Evolutionary conservation across 2,113 vertebrate genomes (phyloP), one percentile per base, ranked within the genome.

Genomic region (Xiphias gladius): DNA sequence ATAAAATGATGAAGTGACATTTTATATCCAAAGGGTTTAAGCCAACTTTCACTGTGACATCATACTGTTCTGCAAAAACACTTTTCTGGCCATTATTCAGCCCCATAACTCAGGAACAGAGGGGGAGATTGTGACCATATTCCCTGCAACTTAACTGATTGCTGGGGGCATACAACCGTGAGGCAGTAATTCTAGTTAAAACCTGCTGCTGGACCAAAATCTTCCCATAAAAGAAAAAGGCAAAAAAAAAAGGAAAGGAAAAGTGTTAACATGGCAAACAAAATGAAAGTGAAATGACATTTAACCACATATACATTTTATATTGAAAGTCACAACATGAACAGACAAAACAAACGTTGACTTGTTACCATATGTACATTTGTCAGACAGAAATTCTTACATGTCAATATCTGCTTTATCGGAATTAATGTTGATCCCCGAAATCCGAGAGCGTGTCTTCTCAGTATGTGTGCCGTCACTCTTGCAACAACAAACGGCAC

Each of bases 341-440:
- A 48, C 9, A 12, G 50, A 28, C 12, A 11, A 30, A 61, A 62
- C 50, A 46, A 70, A 69, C 9, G 52, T 41, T 64, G 58, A 55
- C 59, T 66, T 52, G 50, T 68, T 48, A 10, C 58, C 17, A 11
- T 19, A 2, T 71, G 62, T 59, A 71, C 71, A 73, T 85, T 73
- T 66, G 41, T 62, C 20, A n/a, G 50, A 79, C 76, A 69, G 85
- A 78, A 76, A 87, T 43, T 73, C 83, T 57, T 48, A 32, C 71
- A 41, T 37, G 82, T 82, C 86, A 80, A 85, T 87, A 85, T 58
- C 59, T 22, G 66, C 79, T 81, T 64, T 73, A 80, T 86, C 81
- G 79, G 86, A 83, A 87, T 90, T 65, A 76, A 87, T 78, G 89
- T 88, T 54, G 83, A 87, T 90, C 78, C 76, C 11, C 66, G 81